Evolutionary conservation across 2,888 invertebrate genomes (phyloP), one percentile per base, ranked within the genome.

Genomic region (Tenthredo amoena): DNA sequence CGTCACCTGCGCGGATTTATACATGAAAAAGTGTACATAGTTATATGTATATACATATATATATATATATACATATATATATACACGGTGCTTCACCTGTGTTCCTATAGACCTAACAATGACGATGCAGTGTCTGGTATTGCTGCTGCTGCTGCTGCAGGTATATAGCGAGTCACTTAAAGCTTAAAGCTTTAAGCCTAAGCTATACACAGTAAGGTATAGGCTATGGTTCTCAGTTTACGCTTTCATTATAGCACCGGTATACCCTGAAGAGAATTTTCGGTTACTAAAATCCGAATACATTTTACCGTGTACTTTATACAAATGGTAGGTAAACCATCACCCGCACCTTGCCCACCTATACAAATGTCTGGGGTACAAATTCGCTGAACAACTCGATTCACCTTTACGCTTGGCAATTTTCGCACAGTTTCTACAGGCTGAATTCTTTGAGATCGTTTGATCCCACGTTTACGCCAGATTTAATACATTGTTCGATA

Each of bases 1-100:
- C 74, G 40, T 40, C 74, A 74, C 74, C 74, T 74, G 74, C 74
- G 43, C 74, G 26, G 74, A 74, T 74, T 74, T 74, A 12, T 74
- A 72, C 2, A 72, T n/a, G 72, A 72, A 74, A 21, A 43, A 9
- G 26, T 21, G 40, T 40, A 74, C 26, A 74, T 9, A 74, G 40
- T 40, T 62, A 26, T 62, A 9, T 21, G 26, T 9, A 58, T 10
- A 58, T 58, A 58, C 0, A n/a, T n/a, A n/a, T n/a, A 15, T 55
- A n/a, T 21, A n/a, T 58, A 58, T 58, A 1, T 7, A 58, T 2
- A 62, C 26, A 26, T 26, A 62, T 0, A 62, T 26, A 34, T 18
- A 31, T 37, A 72, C n/a, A 12, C 40, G 26, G 4, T 74, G 74
- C 74, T 74, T 74, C 74, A 74, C 74, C 74, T 74, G 74, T 74